phyloP scores from a whole-genome alignment of 2,888 invertebrate species.

The Drosophila rellima region DNA sequence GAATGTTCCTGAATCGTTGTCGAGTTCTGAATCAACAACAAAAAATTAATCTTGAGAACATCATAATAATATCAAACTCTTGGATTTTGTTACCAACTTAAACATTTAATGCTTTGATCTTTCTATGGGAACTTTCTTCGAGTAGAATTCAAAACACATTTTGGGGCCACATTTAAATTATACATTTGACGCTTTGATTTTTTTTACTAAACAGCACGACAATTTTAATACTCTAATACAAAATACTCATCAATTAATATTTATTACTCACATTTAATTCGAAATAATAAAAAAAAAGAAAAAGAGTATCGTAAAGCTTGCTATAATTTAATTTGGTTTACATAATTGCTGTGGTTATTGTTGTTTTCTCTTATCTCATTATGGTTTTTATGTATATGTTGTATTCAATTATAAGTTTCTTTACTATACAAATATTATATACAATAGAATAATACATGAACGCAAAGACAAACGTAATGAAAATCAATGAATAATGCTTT shows the following conservation, averaged over 20 bases:
- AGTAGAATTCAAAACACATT: neutral
- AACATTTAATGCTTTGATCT: neutral
- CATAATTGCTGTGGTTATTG: constrained; percentile 15
- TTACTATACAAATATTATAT: neutral
- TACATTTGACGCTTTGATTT: neutral
- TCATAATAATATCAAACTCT: too few species aligned
- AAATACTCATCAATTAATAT: neutral
- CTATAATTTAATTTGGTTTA: neutral
- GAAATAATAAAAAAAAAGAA: neutral
- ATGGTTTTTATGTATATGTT: constrained; percentile 1
- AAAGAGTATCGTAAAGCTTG: constrained; percentile 12
- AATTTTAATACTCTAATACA: neutral
- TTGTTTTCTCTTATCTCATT: constrained; percentile 10
- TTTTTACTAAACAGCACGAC: neutral
- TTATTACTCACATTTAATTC: constrained; percentile 5
- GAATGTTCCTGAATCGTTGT: too few species aligned
- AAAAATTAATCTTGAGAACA: too few species aligned
- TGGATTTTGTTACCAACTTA: too few species aligned
- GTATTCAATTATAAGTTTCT: constrained; percentile 5
- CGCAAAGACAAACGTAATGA: neutral
- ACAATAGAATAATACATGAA: neutral
- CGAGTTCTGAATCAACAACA: neutral
- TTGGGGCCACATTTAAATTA: neutral
- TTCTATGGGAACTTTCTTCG: neutral
- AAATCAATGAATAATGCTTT: constrained; percentile 40